A percentile compares a stretch with the other conserved stretches of the same genome.
phyloP scores from a whole-genome alignment of 1,140 invertebrate species.

The Microplitis mediator region DNA sequence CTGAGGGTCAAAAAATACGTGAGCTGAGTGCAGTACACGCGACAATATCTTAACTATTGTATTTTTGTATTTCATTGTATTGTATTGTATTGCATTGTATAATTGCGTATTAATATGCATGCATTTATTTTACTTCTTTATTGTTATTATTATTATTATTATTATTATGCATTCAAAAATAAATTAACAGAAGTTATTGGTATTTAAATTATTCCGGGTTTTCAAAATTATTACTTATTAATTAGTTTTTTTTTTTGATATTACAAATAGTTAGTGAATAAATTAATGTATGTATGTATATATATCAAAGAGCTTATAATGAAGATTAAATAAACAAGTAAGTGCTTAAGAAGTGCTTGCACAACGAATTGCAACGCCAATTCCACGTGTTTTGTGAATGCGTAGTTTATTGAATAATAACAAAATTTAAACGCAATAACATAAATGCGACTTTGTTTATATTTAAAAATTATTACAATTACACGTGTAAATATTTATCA shows the following conservation, averaged over 20 bases:
- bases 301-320: neutral
- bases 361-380: neutral
- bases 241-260: no score
- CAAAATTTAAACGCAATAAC: neutral
- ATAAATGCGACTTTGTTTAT: neutral
- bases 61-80: neutral
- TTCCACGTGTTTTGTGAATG: neutral
- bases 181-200: no score
- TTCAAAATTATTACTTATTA: no score
- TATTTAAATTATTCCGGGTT: no score
- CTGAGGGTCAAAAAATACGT: slow-evolving; percentile 43
- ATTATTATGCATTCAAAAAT: no score
- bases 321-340: neutral
- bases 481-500: neutral
- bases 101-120: neutral
- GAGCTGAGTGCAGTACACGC: slow-evolving; percentile 33
- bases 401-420: neutral
- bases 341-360: neutral
- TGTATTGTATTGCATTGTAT: neutral
- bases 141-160: no score
- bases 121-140: no score
- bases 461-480: neutral
- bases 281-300: no score
- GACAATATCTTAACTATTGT: neutral
- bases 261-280: no score